These are phyloP conservation scores for Blastobasis adustella DNA, from an alignment of 2,888 invertebrate species.

Conservation along the genomic window DNA sequence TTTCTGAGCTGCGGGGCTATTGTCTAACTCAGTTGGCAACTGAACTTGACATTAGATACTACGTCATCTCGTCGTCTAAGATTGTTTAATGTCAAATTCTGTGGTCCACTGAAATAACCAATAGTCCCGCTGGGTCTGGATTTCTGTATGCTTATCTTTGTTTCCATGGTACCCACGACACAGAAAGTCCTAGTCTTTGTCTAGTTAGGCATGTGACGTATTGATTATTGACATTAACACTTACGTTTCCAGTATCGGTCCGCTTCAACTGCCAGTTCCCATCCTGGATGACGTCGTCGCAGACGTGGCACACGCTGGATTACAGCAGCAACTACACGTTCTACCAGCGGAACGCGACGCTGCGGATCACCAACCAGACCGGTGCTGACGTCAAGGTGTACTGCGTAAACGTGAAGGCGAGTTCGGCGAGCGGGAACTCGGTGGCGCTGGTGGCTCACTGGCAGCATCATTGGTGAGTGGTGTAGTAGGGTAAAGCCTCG, in stretches of 20 bases:
- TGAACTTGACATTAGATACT: no score
- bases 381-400: conserved; percentile 79
- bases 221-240: background rate
- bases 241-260: conserved; percentile 74
- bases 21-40: no score
- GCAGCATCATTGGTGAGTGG: conserved; percentile 71
- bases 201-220: no score
- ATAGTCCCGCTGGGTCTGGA: no score
- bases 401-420: conserved; percentile 77
- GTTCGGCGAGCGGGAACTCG: conserved; percentile 67
- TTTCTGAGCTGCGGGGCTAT: no score
- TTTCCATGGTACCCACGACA: no score
- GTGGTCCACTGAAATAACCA: no score
- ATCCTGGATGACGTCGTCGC: conserved; percentile 87
- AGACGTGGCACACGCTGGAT: conserved; percentile 93
- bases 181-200: no score
- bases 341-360: conserved; percentile 85
- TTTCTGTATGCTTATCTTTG: no score
- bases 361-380: conserved; percentile 78
- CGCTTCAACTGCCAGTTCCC: conserved; percentile 90
- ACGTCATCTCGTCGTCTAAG: no score
- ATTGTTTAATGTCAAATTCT: no score
- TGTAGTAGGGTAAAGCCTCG: background rate
- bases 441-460: conserved; percentile 72
- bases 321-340: conserved; percentile 90